phyloP scores from a whole-genome alignment of 2,113 vertebrate genomes.

The Otus sunia region DNA sequence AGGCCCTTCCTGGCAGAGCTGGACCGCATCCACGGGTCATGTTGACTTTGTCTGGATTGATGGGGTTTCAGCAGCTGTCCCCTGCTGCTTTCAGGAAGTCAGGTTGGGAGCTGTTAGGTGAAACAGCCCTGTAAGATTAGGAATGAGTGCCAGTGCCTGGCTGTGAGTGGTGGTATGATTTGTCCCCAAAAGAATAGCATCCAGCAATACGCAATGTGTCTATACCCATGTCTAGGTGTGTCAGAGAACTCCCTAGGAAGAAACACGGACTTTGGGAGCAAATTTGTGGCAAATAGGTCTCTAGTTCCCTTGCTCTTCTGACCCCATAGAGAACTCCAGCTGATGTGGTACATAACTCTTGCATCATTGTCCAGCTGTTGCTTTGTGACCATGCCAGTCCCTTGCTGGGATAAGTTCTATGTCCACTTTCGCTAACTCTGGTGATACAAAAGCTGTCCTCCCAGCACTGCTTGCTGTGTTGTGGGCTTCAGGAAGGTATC shows the following conservation, averaged over 20 bases:
- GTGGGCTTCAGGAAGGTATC: neutral
- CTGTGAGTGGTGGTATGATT: neutral
- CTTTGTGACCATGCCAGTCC: neutral
- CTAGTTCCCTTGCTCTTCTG: neutral
- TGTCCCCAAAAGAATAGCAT: neutral
- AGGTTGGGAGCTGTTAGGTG: neutral
- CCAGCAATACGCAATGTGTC: neutral
- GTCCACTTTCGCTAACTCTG: neutral
- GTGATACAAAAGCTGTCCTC: neutral
- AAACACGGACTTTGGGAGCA: fast-evolving
- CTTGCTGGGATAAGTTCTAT: neutral
- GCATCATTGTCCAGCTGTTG: neutral
- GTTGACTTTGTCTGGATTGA: constrained; percentile 43
- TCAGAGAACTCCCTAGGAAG: neutral
- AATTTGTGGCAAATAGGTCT: neutral
- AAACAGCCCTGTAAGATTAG: neutral
- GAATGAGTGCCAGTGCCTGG: neutral
- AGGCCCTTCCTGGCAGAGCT: constrained; percentile 38
- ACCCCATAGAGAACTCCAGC: neutral
- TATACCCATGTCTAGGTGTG: neutral
- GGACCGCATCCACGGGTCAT: neutral
- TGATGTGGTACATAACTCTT: neutral
- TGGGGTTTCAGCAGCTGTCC: constrained; percentile 34
- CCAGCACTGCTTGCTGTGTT: neutral
- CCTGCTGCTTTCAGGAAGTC: constrained; percentile 12